phyloP scores from a whole-genome alignment of 2,888 invertebrate species.

The Poecilus cupreus region DNA sequence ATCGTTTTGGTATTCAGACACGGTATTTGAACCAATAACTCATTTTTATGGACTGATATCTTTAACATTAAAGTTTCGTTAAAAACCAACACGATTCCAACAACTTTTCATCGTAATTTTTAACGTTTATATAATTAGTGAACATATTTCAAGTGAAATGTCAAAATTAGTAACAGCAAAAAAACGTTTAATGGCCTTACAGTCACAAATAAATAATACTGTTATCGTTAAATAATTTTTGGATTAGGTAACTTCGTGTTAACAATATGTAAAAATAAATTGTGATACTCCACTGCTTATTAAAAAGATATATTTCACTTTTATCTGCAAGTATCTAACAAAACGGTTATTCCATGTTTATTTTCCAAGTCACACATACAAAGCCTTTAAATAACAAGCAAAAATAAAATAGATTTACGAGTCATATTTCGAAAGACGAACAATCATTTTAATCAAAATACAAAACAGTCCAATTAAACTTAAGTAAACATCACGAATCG shows the following conservation, averaged over 20 bases:
- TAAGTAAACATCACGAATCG: constrained; percentile 30
- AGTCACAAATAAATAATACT: constrained; percentile 26
- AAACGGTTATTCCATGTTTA: neutral
- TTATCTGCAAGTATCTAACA: neutral
- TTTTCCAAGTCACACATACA: constrained; percentile 5
- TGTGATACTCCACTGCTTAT: constrained; percentile 43
- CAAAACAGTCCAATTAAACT: constrained; percentile 28
- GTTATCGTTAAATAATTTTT: constrained; percentile 34
- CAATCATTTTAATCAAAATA: constrained; percentile 31
- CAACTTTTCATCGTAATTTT: constrained; percentile 21
- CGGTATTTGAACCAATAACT: constrained; percentile 35
- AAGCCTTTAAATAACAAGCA: neutral
- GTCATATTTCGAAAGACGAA: constrained; percentile 20
- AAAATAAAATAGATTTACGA: neutral
- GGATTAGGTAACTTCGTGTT: constrained; percentile 53
- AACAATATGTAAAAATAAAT: constrained; percentile 56
- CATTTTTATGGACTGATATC: constrained; percentile 37
- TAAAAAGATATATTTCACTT: constrained; percentile 29
- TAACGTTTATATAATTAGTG: constrained; percentile 50
- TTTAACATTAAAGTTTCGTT: neutral
- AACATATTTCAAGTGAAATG: constrained; percentile 41
- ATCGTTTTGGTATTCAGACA: constrained; percentile 3
- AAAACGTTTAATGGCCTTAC: constrained; percentile 36
- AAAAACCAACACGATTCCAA: constrained; percentile 27
- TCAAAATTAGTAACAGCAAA: constrained; percentile 46